Base-by-base conservation (phyloP, 2,888 invertebrate genomes). In the Dynastes grantii region DNA sequence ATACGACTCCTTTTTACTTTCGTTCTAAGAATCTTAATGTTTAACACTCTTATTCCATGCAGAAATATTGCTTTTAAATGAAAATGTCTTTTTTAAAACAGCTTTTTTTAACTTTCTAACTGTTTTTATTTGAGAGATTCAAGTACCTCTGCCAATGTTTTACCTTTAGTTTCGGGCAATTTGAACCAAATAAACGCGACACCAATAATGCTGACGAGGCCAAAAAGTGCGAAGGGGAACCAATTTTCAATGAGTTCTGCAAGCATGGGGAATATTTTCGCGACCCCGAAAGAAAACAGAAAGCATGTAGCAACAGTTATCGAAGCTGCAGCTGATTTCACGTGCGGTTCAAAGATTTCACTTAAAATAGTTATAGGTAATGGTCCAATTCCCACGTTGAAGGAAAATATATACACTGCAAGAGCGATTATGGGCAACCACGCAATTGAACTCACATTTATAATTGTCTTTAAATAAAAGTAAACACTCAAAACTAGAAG, bases 331-430 rank as follows among this genome's bases (percentile, higher is more conserved):
- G 92, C 89, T 0, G 94, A 92, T 87, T 95, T 95, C 1, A 95
- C 93, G 82, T 94, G 93, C 0, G 93, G 89, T 53, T 96, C 93
- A 87, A 96, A 93, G 88, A 96, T 91, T 87, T 96, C 96, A 0
- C 94, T 93, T 90, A 95, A 92, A 55, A 96, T 92, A 0, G 95
- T 93, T 95, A 95, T 95, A 0, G 95, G 94, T 40, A 96, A 87
- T 0, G 95, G 93, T 8, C 96, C 95, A 73, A 93, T 92, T 0
- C 92, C 95, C 84, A 93, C 90, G 87, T 94, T 94, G 89, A 95
- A 95, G 0, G 93, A 92, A 73, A 93, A 89, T 80, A 95, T 94
- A 89, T 93, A 96, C 27, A 94, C 83, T 1, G 95, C 91, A 61
- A 96, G 88, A 0, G 94, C 92, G 8, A 92, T 86, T 4, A 96